phyloP scores from a whole-genome alignment of 2,113 vertebrate genomes.

The Oreochromis aureus region DNA sequence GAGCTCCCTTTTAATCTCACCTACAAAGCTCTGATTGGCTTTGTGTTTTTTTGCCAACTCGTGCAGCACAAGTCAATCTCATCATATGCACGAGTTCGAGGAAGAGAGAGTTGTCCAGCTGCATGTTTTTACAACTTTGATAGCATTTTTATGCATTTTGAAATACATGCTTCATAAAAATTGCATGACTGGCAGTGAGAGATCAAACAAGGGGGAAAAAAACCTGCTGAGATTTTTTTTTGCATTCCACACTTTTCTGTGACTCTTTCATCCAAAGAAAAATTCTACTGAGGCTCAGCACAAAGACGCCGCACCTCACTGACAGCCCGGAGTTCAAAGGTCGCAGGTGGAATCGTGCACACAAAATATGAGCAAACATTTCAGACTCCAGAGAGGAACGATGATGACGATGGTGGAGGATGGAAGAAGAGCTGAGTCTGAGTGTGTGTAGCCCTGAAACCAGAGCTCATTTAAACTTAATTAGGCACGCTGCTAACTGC shows the following conservation, averaged over 20 bases:
- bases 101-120: background rate
- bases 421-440: background rate
- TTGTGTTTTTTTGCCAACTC: background rate
- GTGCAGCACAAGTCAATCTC: background rate
- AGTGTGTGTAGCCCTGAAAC: background rate
- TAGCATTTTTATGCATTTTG: conserved; percentile 21
- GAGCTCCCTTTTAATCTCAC: background rate
- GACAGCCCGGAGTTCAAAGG: conserved; percentile 10
- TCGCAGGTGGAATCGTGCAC: background rate
- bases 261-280: background rate
- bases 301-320: background rate
- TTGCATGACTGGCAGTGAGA: background rate
- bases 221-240: background rate
- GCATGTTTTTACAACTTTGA: background rate
- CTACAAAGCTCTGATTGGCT: background rate
- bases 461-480: conserved; percentile 55
- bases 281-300: background rate
- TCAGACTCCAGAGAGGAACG: background rate
- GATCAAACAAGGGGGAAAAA: background rate
- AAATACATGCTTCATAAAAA: background rate
- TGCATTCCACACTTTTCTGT: background rate
- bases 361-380: conserved; percentile 1
- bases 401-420: background rate
- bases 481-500: conserved; percentile 12
- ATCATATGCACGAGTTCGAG: background rate